Evolutionary conservation across 2,797 vertebrate species (phyloP).

Genomic region (Borostomias antarcticus): DNA sequence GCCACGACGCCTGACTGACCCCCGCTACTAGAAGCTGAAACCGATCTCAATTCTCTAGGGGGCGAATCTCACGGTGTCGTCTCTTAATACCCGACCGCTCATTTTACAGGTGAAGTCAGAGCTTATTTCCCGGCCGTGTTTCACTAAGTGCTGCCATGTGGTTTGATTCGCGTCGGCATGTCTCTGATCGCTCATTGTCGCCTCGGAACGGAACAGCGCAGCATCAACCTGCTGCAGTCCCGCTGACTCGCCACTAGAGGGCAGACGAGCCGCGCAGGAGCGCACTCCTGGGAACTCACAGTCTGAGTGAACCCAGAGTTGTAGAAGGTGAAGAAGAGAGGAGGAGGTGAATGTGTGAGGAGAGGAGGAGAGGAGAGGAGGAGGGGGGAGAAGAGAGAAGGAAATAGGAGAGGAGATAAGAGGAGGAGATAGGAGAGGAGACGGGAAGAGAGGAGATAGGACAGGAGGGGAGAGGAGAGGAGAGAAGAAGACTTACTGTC

Average conservation of each 20-base stretch:
- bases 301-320: too few species aligned
- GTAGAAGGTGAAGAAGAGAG: too few species aligned
- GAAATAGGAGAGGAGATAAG: too few species aligned
- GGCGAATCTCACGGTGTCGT: too few species aligned
- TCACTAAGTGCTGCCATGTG: background rate
- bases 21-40: too few species aligned
- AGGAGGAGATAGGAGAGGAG: background rate
- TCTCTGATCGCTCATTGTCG: background rate
- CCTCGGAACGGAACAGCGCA: background rate
- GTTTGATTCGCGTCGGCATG: background rate
- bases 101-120: too few species aligned
- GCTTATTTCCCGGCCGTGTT: too few species aligned
- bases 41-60: too few species aligned
- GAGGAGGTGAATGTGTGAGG: background rate
- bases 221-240: background rate
- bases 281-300: background rate
- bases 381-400: background rate
- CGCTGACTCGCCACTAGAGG: background rate
- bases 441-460: too few species aligned
- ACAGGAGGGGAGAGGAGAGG: background rate
- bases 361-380: background rate
- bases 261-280: background rate
- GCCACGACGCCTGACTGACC: background rate
- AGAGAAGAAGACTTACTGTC: conserved; percentile 82
- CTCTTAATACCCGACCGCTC: too few species aligned